Percentiles rank a stretch among this genome's conserved stretches.
phyloP scores from a whole-genome alignment of 1,140 invertebrate species.

The Drosophila auraria region DNA sequence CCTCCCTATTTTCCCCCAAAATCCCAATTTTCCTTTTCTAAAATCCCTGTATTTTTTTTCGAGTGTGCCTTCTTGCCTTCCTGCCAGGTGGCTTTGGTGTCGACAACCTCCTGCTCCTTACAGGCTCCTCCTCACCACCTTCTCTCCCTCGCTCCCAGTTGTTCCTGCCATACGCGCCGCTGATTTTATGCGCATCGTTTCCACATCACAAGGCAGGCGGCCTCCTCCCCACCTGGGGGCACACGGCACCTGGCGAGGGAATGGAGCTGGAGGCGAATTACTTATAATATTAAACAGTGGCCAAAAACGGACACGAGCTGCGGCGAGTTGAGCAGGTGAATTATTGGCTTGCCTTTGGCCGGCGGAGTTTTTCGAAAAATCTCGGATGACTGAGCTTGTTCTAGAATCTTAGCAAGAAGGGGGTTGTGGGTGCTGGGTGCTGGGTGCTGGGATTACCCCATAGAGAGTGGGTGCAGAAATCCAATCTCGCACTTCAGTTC shows the following conservation, averaged over 20 bases:
- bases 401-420: conserved; percentile 24
- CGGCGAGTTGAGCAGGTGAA: conserved; percentile 64
- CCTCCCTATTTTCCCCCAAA: no score
- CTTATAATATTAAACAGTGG: conserved; percentile 77
- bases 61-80: conserved; percentile 19
- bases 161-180: conserved; percentile 69
- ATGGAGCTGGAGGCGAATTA: conserved; percentile 43
- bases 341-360: conserved; percentile 46
- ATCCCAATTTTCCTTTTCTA: no score
- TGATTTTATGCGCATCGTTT: conserved; percentile 82
- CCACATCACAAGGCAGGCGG: conserved; percentile 71
- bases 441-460: not conserved
- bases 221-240: conserved; percentile 2
- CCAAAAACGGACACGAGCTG: conserved; percentile 55
- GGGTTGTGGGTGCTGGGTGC: not conserved
- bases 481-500: conserved; percentile 62
- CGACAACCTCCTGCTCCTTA: conserved; percentile 52
- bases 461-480: conserved; percentile 27
- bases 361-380: conserved; percentile 36
- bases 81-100: conserved; percentile 53
- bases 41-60: not conserved
- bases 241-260: conserved; percentile 6
- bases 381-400: conserved; percentile 61
- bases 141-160: not conserved
- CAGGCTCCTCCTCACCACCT: not conserved